A percentile compares a stretch with the other conserved stretches of the same genome.
Evolutionary conservation across 2,113 vertebrate species (phyloP).

Genomic region (Kryptolebias marmoratus): DNA sequence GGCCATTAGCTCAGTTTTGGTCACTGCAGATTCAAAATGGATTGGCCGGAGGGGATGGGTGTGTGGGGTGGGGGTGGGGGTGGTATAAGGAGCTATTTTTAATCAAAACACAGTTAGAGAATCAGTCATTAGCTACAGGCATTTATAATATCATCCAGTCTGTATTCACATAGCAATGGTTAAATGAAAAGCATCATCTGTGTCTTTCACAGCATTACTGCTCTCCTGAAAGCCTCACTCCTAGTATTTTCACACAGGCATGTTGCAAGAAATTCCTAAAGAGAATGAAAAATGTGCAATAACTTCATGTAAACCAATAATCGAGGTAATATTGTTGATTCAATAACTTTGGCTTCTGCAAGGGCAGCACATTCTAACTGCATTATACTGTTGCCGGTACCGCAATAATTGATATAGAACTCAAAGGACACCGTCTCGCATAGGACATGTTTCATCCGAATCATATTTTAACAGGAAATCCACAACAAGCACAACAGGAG

Average conservation of each 20-base stretch:
- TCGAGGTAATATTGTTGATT: slow-evolving; percentile 29
- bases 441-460: slow-evolving; percentile 48
- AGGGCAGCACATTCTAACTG: slow-evolving; percentile 10
- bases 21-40: slow-evolving; percentile 34
- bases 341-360: background rate
- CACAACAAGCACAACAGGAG: slow-evolving; percentile 56
- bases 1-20: slow-evolving; percentile 68
- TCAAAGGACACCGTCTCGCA: slow-evolving; percentile 27
- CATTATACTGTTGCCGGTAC: background rate
- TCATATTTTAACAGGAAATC: slow-evolving; percentile 56
- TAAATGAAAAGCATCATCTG: too few relatives aligned
- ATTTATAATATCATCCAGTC: too few relatives aligned
- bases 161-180: too few relatives aligned
- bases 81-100: too few relatives aligned
- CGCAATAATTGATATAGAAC: slow-evolving; percentile 37
- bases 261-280: too few relatives aligned
- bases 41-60: too few relatives aligned
- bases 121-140: too few relatives aligned
- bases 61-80: too few relatives aligned
- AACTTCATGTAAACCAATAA: slow-evolving; percentile 27
- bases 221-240: too few relatives aligned
- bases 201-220: too few relatives aligned
- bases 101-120: too few relatives aligned
- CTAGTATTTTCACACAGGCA: too few relatives aligned
- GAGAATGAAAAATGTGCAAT: background rate